Conservation (phyloP, 2,113 vertebrate species). For the Podarcis muralis region DNA sequence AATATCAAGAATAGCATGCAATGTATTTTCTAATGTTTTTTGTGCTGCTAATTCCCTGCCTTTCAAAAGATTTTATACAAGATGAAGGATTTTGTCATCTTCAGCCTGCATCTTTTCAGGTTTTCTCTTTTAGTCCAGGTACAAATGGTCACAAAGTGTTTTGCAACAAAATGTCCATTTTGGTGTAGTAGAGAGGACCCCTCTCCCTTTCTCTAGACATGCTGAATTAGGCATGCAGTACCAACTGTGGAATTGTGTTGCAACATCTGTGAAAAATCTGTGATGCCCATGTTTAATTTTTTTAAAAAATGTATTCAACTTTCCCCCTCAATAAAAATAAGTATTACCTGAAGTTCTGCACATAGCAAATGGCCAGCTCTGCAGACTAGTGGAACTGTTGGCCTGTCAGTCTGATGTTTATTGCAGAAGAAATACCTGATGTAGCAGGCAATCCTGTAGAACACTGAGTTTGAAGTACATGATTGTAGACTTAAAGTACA, state of each 20-base stretch:
- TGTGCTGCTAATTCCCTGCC: not conserved
- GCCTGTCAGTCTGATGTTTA: conserved; percentile 49
- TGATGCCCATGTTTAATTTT: not conserved
- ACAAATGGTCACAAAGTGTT: not conserved
- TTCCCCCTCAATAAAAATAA: not conserved
- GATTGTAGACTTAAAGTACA: not conserved
- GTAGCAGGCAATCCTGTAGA: conserved; percentile 16
- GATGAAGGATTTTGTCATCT: not conserved
- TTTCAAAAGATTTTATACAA: not conserved
- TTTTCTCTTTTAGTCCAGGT: not conserved
- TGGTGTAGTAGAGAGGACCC: not conserved
- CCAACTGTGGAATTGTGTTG: not conserved
- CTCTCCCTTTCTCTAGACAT: not conserved
- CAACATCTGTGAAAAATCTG: not conserved
- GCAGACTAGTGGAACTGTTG: not conserved
- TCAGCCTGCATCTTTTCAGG: not conserved
- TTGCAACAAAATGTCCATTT: not conserved
- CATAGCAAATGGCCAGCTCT: not conserved
- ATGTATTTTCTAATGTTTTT: too few species aligned
- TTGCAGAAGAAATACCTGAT: conserved; percentile 45
- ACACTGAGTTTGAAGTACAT: conserved; percentile 22
- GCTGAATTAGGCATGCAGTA: not conserved
- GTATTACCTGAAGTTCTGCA: not conserved
- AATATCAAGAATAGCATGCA: not conserved
- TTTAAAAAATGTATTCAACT: not conserved